Evolutionary conservation across 2,888 invertebrate genomes (phyloP), one percentile per base, ranked within the genome.

Genomic region (Caradrina kadenii): DNA sequence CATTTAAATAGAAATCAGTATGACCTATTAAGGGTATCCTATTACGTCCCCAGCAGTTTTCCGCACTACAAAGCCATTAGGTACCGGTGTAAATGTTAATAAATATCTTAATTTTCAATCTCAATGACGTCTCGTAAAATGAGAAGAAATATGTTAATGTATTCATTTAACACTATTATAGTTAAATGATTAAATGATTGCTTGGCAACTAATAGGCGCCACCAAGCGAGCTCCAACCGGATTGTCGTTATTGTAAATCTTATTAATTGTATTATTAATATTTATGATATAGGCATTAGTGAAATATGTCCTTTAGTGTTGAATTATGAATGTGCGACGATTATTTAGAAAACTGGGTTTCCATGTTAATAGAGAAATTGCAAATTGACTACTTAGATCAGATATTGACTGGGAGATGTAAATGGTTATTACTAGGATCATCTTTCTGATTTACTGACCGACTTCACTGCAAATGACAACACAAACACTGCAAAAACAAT

Each of bases 81-180:
- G 35, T 35, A 58, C 17, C 6, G n/a, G 49, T 31, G 67, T 82
- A 70, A 76, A 73, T 66, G 10, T 53, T 70, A 62, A 76, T 80
- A 55, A 73, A 81, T 71, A 80, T 76, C 76, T 79, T 73, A 68
- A 76, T 84, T 68, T 65, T 64, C 56, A 60, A 76, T 83, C 73
- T 73, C 77, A 76, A 72, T 76, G 70, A 73, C 71, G 63, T 67
- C 52, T 73, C 19, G 52, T 77, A 64, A 56, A 70, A 66, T 68
- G 58, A 59, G 63, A 22, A 69, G 65, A 78, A 82, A 81, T 85
- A 85, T 85, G 81, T 73, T 68, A 81, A 85, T 83, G n/a, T 82
- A 84, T 85, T 82, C 83, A 69, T 71, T 64, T 56, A 53, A 69
- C 48, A 73, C 22, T 52, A 53, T 61, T 65, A 72, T 70, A 80